A percentile compares a stretch with the other conserved stretches of the same genome.
phyloP scores from a whole-genome alignment of 2,113 vertebrate species.

The Pithys albifrons region DNA sequence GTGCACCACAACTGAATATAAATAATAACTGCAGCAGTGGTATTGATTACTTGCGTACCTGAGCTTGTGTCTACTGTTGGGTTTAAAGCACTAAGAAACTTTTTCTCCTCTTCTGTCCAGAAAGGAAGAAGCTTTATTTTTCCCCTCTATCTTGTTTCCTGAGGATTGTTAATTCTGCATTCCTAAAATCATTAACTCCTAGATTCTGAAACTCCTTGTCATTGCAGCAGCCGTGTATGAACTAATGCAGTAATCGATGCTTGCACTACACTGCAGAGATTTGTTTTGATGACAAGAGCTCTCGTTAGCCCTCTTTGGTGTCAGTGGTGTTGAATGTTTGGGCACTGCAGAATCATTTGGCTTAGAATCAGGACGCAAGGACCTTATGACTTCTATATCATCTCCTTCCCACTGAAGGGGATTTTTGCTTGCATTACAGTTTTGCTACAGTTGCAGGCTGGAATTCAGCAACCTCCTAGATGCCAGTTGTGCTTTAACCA shows the following conservation, averaged over 20 bases:
- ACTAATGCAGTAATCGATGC: slow-evolving; percentile 69
- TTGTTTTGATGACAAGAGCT: slow-evolving; percentile 73
- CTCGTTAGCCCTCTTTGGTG: slow-evolving; percentile 56
- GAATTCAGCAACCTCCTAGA: slow-evolving; percentile 57
- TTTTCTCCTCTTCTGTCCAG: not conserved
- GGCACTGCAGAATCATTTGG: slow-evolving; percentile 66
- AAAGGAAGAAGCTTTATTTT: not conserved
- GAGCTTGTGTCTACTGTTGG: not conserved
- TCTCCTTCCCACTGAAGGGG: slow-evolving; percentile 45
- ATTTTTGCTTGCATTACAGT: slow-evolving; percentile 35
- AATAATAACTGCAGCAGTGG: slow-evolving; percentile 52
- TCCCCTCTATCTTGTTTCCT: not conserved
- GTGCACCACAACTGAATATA: not conserved
- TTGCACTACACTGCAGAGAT: slow-evolving; percentile 76
- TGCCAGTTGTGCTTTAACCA: slow-evolving; percentile 66
- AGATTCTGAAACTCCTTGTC: slow-evolving; percentile 11
- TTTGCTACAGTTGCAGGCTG: slow-evolving; percentile 54
- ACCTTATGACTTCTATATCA: not conserved
- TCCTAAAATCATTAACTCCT: slow-evolving; percentile 19
- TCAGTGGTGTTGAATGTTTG: slow-evolving; percentile 43
- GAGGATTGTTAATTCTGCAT: slow-evolving; percentile 33
- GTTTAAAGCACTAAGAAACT: slow-evolving; percentile 26
- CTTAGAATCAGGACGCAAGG: slow-evolving; percentile 53
- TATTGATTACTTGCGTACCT: slow-evolving; percentile 32
- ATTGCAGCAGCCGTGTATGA: slow-evolving; percentile 2